phyloP scores from a whole-genome alignment of 2,113 vertebrate species.

The Notiomystis cincta region DNA sequence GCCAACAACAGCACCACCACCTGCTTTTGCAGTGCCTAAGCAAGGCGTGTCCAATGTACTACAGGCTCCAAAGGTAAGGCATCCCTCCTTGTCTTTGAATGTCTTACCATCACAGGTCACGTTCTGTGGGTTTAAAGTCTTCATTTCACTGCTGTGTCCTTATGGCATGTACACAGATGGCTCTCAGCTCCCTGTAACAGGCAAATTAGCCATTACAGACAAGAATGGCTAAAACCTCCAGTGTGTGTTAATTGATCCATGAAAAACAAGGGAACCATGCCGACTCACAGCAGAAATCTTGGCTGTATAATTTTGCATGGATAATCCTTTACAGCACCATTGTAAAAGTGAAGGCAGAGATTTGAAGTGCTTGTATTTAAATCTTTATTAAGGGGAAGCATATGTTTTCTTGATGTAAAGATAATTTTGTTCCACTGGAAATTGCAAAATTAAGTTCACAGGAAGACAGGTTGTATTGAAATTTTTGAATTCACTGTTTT shows the following conservation, averaged over 20 bases:
- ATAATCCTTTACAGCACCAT: neutral
- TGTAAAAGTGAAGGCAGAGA: neutral
- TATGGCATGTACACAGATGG: conserved; percentile 19
- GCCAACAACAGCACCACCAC: conserved; percentile 22
- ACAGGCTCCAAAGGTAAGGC: conserved; percentile 63
- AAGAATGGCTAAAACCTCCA: neutral
- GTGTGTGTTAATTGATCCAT: conserved; percentile 16
- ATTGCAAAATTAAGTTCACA: neutral
- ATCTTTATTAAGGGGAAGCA: neutral
- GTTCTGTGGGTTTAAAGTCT: neutral
- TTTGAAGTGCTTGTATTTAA: neutral
- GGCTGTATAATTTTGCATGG: neutral
- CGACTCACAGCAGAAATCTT: neutral
- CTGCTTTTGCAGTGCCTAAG: neutral
- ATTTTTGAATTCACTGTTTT: neutral
- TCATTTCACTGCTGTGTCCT: neutral
- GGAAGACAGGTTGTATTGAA: neutral
- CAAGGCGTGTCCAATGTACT: neutral
- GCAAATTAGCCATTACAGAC: conserved; percentile 29
- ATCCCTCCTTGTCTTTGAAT: neutral
- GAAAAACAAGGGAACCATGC: conserved; percentile 8
- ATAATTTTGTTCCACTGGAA: conserved; percentile 40
- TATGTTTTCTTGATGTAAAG: neutral
- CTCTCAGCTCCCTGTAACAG: neutral
- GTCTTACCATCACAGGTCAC: neutral